Percentiles rank a stretch among this genome's conserved stretches.
Evolutionary conservation across 2,797 vertebrate genomes (phyloP).

Genomic region (Galagoides demidoff): DNA sequence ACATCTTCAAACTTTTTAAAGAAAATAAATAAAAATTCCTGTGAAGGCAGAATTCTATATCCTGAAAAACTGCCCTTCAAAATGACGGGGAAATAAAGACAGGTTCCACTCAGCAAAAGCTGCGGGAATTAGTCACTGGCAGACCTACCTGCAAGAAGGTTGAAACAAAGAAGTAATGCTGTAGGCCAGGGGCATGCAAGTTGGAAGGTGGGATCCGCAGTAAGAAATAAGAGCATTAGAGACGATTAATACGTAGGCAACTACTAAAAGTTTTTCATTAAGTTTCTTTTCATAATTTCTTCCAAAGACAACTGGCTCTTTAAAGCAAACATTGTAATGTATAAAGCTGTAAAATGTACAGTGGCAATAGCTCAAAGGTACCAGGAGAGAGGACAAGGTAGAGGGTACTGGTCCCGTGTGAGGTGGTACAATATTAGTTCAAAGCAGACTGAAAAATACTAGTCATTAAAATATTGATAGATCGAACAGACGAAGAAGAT

Average conservation of each 20-base stretch:
- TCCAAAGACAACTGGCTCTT: not conserved
- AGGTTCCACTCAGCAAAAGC: not conserved
- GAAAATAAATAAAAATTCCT: not conserved
- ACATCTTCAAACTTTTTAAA: not conserved
- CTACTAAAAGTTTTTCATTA: not conserved
- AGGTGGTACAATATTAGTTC: not conserved
- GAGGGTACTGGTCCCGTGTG: too few relatives aligned
- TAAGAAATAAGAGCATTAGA: not conserved
- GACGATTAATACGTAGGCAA: not conserved
- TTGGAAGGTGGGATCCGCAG: not conserved
- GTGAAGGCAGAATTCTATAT: not conserved
- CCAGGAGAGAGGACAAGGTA: not conserved
- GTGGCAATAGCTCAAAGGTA: not conserved
- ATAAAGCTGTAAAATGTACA: fast-evolving
- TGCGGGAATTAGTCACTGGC: not conserved
- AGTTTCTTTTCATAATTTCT: not conserved
- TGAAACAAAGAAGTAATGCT: not conserved
- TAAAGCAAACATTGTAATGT: not conserved
- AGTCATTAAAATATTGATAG: not conserved
- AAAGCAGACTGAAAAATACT: not conserved
- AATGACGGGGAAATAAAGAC: not conserved
- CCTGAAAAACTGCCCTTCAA: not conserved
- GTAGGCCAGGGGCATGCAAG: not conserved
- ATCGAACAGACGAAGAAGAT: not conserved
- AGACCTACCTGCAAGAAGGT: not conserved